These are phyloP conservation scores for Leucophenga varia DNA, from an alignment of 1,140 invertebrate species.

Conservation along the genomic window DNA sequence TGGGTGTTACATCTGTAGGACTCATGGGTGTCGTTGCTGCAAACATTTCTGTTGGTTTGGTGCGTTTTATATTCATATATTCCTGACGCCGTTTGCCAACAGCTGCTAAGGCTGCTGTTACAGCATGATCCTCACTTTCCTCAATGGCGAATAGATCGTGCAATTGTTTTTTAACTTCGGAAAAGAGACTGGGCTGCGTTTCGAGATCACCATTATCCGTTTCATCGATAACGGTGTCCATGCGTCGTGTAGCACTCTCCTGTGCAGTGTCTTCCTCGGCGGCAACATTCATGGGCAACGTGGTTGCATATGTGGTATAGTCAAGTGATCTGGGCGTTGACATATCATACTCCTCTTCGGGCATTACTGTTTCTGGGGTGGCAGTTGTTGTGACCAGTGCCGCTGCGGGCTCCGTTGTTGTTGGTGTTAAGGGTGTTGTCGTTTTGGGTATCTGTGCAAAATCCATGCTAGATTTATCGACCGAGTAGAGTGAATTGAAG, in stretches of 20 bases:
- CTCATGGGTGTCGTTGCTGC: conserved; percentile 26
- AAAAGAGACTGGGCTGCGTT: conserved; percentile 49
- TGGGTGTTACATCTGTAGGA: conserved; percentile 21
- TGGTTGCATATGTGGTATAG: conserved; percentile 31
- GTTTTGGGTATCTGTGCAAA: conserved; percentile 17
- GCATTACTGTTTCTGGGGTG: conserved; percentile 23
- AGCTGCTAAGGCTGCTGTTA: conserved; percentile 32
- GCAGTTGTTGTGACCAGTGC: conserved; percentile 24
- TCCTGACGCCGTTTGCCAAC: conserved; percentile 52
- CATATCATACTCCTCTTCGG: conserved; percentile 38
- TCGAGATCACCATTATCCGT: conserved; percentile 38
- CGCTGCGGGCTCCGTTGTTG: conserved; percentile 21
- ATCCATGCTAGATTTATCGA: conserved; percentile 17
- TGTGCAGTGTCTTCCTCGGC: background rate
- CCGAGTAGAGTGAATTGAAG: conserved; percentile 36
- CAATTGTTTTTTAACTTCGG: conserved; percentile 48
- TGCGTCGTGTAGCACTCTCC: conserved; percentile 46
- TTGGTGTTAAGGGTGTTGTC: conserved; percentile 35
- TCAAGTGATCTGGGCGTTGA: conserved; percentile 28
- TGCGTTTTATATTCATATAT: conserved; percentile 49
- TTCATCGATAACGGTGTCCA: conserved; percentile 37
- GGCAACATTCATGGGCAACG: conserved; percentile 21
- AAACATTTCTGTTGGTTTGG: conserved; percentile 17
- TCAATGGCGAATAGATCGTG: conserved; percentile 50
- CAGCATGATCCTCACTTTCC: conserved; percentile 43